Evolutionary conservation across 2,888 invertebrate species (phyloP).

Genomic region (Euclidia mi): DNA sequence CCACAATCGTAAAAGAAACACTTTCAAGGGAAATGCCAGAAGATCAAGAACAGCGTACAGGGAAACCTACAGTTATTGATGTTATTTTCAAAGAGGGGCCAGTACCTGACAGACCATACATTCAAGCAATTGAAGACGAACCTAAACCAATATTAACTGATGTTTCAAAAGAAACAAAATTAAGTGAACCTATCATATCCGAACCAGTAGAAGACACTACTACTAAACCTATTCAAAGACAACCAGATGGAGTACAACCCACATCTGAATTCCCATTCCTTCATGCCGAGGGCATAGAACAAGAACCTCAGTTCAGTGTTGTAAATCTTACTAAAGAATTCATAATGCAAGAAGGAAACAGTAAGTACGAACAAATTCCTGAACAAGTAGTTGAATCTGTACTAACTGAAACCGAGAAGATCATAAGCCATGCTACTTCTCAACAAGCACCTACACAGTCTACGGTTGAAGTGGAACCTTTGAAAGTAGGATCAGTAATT

Average conservation of each 20-base stretch:
- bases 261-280: conserved; percentile 44
- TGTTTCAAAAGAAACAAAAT: background rate
- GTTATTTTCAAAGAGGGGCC: conserved; percentile 33
- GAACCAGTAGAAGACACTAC: no score
- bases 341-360: conserved; percentile 50
- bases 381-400: conserved; percentile 13
- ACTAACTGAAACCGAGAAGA: conserved; percentile 31
- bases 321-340: conserved; percentile 54
- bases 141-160: background rate
- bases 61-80: conserved; percentile 24
- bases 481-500: conserved; percentile 64
- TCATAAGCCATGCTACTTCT: conserved; percentile 50
- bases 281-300: conserved; percentile 44
- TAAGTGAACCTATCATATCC: no score
- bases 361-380: conserved; percentile 27
- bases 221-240: background rate
- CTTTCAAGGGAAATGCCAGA: conserved; percentile 16
- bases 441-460: conserved; percentile 62
- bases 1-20: conserved; percentile 12
- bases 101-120: conserved; percentile 15
- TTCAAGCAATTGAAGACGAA: conserved; percentile 3
- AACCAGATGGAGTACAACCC: conserved; percentile 20
- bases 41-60: background rate
- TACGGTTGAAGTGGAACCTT: conserved; percentile 63
- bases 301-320: conserved; percentile 39